A percentile compares a stretch with the other conserved stretches of the same genome.
These are phyloP conservation scores for Temnothorax longispinosus DNA, from an alignment of 1,140 invertebrate species.

Conservation along the genomic window DNA sequence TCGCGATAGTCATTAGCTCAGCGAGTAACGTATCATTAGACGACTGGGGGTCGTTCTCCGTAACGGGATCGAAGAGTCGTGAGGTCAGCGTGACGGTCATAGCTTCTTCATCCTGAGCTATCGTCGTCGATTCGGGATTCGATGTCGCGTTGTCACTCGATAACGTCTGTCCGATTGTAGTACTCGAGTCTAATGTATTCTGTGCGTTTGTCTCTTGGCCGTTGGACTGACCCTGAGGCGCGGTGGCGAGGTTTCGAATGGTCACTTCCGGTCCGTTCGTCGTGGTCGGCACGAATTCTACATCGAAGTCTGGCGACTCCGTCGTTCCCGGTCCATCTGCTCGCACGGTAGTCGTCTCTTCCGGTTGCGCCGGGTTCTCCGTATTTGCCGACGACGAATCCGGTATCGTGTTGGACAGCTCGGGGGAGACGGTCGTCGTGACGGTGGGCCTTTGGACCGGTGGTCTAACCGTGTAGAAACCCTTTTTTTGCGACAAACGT, in stretches of 20 bases:
- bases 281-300: neutral
- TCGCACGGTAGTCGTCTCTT: constrained; percentile 7
- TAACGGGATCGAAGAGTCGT: neutral
- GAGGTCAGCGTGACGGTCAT: neutral
- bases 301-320: neutral
- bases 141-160: neutral
- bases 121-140: constrained; percentile 44
- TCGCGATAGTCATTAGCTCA: constrained; percentile 77
- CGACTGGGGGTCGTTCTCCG: neutral
- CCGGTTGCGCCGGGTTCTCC: constrained; percentile 4
- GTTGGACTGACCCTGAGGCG: neutral
- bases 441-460: neutral
- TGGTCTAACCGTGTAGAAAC: neutral
- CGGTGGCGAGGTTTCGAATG: constrained; percentile 12
- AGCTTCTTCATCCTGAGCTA: constrained; percentile 41
- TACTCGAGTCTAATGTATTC: neutral
- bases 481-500: constrained; percentile 31
- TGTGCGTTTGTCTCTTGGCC: neutral
- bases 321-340: neutral
- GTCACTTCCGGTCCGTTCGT: neutral
- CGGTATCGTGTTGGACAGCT: constrained; percentile 44
- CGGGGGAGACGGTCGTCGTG: neutral
- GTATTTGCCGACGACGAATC: constrained; percentile 9
- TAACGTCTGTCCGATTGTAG: neutral
- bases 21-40: constrained; percentile 71